Evolutionary conservation across 2,888 invertebrate genomes (phyloP), one percentile per base, ranked within the genome.

Genomic region (Priocnemis perturbator): DNA sequence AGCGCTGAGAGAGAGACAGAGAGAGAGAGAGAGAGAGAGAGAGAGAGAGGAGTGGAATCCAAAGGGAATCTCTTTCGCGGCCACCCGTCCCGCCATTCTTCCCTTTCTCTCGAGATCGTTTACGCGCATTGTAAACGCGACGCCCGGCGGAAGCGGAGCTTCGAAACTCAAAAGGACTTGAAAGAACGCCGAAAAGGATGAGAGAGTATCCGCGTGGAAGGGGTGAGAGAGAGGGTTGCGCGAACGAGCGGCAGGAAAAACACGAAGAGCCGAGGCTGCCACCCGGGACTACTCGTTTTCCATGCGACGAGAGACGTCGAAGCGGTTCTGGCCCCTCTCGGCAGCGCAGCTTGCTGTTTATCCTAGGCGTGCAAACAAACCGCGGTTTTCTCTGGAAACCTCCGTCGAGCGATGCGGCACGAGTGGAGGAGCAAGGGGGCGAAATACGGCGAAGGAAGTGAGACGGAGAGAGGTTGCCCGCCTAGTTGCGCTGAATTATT

Each of bases 281-380:
- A 21, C 20, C 15, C 23, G 20, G 20, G 23, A 19, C 53, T 15
- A 21, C 21, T 20, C 19, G 15, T 57, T 9, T 44, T 17, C 50
- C 11, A 44, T 44, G 21, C 19, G 37, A 64, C 47, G 44, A 19
- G 30, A 45, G 50, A 53, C 30, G 50, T 7, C 53, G 47, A 65
- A 52, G 23, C 21, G 57, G 58, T 26, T 19, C 23, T 14, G 57
- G 57, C 30, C 50, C 26, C 37, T 15, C 60, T 19, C 58, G 26
- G 50, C 57, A 14, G 57, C 60, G 65, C 61, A 64, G 61, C 68
- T 60, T 67, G 71, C 67, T 83, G 81, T 83, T 83, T 83, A 83
- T 83, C 78, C 78, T 78, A 81, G 74, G 70, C 73, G 81, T 67
- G 81, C 76, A 83, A 83, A 83, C 81, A 83, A 78, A 80, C 82